phyloP scores from a whole-genome alignment of 2,797 vertebrate species.

The Lutjanus argentimaculatus region DNA sequence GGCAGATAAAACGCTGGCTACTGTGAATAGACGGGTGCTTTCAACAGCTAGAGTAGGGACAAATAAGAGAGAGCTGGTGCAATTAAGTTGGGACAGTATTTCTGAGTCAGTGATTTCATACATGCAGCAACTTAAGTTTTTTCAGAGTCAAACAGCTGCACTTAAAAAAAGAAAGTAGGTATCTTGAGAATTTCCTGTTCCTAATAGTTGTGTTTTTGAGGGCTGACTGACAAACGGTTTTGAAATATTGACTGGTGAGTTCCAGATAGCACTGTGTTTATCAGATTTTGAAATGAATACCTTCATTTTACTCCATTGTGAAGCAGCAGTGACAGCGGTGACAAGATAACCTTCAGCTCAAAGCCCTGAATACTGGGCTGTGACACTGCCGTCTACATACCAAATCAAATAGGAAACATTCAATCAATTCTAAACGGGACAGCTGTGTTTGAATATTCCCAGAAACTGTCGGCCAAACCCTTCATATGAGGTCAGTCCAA shows the following conservation, averaged over 20 bases:
- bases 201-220: neutral
- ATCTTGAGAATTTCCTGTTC: neutral
- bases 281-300: too few species aligned
- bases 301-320: too few species aligned
- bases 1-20: slow-evolving; percentile 24
- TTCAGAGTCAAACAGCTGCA: slow-evolving; percentile 1
- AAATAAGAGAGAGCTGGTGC: neutral
- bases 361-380: slow-evolving; percentile 1
- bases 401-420: slow-evolving; percentile 33
- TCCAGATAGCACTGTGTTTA: neutral
- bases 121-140: neutral
- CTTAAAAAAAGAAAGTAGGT: neutral
- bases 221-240: neutral
- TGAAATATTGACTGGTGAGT: slow-evolving; percentile 6
- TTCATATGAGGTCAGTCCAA: slow-evolving; percentile 32
- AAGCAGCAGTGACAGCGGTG: neutral
- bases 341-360: slow-evolving; percentile 44
- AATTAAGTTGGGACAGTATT: neutral
- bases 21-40: slow-evolving; percentile 8
- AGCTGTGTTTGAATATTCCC: slow-evolving; percentile 25
- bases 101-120: slow-evolving; percentile 1
- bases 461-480: neutral
- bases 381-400: slow-evolving; percentile 23
- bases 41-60: neutral
- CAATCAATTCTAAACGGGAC: slow-evolving; percentile 29